Evolutionary conservation across 2,888 invertebrate genomes (phyloP).

Genomic region (Xestia rhomboidea): DNA sequence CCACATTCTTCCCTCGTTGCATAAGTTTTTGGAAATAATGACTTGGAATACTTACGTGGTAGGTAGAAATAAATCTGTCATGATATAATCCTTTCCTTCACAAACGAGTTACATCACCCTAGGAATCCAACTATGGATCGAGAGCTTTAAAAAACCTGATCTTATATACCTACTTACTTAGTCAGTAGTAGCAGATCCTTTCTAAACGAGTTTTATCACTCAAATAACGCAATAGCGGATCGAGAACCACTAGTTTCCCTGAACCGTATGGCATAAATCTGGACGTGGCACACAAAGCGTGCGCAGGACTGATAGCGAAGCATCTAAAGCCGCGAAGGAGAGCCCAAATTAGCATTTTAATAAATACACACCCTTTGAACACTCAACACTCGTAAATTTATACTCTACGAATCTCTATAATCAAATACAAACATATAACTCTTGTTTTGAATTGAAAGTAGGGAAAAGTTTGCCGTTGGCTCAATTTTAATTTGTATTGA

Average conservation of each 20-base stretch:
- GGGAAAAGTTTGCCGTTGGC: slow-evolving; percentile 67
- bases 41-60: neutral
- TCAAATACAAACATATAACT: slow-evolving; percentile 89
- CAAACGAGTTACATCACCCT: neutral
- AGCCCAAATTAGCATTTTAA: slow-evolving; percentile 90
- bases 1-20: neutral
- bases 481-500: slow-evolving; percentile 57
- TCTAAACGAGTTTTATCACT: slow-evolving; percentile 15
- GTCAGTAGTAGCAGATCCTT: neutral
- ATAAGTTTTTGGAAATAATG: neutral
- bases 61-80: no score
- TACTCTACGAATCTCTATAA: slow-evolving; percentile 86
- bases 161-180: neutral
- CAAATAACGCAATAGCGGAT: slow-evolving; percentile 24
- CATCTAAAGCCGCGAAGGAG: slow-evolving; percentile 87
- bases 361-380: slow-evolving; percentile 90
- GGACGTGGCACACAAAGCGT: slow-evolving; percentile 89
- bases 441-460: slow-evolving; percentile 83
- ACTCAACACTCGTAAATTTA: slow-evolving; percentile 88
- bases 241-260: slow-evolving; percentile 77
- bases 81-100: neutral
- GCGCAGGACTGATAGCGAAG: slow-evolving; percentile 86
- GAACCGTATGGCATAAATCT: slow-evolving; percentile 88
- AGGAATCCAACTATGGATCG: neutral
- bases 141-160: neutral